Percentiles rank a stretch among this genome's conserved stretches.
These are phyloP conservation scores for Lepidurus couesii DNA, from an alignment of 1,140 invertebrate genomes.

Conservation along the genomic window DNA sequence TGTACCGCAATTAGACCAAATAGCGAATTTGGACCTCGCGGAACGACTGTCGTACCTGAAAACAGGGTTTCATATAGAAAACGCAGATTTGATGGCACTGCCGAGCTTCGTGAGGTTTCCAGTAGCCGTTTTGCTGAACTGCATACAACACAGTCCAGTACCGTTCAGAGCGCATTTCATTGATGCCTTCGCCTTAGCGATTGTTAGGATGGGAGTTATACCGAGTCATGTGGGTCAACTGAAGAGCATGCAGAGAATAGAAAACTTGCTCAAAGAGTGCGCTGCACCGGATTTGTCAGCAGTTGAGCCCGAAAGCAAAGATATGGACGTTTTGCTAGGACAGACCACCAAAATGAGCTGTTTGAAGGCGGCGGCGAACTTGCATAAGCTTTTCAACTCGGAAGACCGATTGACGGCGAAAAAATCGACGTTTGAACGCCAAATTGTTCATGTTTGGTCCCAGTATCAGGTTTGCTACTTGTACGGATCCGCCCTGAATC, in stretches of 20 bases:
- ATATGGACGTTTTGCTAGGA: background rate
- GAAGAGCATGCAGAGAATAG: background rate
- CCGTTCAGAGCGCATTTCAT: constrained; percentile 37
- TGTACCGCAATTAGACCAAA: background rate
- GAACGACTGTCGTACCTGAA: background rate
- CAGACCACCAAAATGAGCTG: background rate
- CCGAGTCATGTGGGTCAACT: background rate
- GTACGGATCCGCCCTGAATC: background rate
- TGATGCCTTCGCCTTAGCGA: background rate
- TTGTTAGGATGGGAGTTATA: background rate
- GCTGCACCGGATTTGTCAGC: background rate
- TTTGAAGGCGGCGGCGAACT: background rate
- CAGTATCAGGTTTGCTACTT: background rate
- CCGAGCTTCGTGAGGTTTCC: constrained; percentile 43
- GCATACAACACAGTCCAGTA: constrained; percentile 38
- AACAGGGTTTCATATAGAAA: constrained; percentile 26
- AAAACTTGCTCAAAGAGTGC: background rate
- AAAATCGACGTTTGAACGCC: background rate
- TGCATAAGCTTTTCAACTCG: background rate
- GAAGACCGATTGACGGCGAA: background rate
- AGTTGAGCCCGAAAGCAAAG: background rate
- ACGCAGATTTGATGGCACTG: constrained; percentile 44
- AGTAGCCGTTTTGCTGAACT: constrained; percentile 39
- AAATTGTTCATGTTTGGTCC: background rate
- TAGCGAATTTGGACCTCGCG: background rate